These are phyloP conservation scores for Cavia porcellus DNA, from an alignment of 2,113 vertebrate genomes.

Conservation along the genomic window DNA sequence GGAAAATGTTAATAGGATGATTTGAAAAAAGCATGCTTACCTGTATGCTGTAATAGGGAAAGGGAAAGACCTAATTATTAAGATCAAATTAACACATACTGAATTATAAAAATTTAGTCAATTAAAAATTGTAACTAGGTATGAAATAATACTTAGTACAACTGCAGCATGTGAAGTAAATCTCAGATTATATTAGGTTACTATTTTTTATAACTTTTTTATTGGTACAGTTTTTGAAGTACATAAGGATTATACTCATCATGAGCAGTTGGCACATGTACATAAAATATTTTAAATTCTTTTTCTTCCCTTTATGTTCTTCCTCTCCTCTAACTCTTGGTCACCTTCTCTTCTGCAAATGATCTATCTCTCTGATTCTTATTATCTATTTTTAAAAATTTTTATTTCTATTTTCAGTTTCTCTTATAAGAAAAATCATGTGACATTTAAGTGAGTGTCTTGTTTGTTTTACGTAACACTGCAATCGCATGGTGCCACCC, in stretches of 20 bases:
- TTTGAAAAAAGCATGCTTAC: background rate
- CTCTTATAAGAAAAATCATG: background rate
- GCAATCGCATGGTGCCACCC: background rate
- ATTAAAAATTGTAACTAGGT: background rate
- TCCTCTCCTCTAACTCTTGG: background rate
- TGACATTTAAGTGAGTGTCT: background rate
- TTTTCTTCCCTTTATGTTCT: background rate
- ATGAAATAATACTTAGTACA: background rate
- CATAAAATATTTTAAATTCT: background rate
- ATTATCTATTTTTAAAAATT: background rate
- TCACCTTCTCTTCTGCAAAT: background rate
- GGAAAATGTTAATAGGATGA: conserved; percentile 14
- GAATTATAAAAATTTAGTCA: background rate
- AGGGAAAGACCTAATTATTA: background rate
- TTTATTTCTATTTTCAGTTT: background rate
- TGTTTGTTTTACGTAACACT: background rate
- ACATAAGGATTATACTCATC: background rate
- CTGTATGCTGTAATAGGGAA: background rate
- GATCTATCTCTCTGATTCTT: background rate
- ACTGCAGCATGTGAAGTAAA: background rate
- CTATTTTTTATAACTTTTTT: background rate
- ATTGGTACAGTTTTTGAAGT: background rate
- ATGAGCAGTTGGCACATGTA: background rate
- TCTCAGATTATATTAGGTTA: background rate
- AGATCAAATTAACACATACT: background rate